Evolutionary conservation across 92 coral and sea anemone species (phyloP).

Genomic region (Bergia puertoricense): DNA sequence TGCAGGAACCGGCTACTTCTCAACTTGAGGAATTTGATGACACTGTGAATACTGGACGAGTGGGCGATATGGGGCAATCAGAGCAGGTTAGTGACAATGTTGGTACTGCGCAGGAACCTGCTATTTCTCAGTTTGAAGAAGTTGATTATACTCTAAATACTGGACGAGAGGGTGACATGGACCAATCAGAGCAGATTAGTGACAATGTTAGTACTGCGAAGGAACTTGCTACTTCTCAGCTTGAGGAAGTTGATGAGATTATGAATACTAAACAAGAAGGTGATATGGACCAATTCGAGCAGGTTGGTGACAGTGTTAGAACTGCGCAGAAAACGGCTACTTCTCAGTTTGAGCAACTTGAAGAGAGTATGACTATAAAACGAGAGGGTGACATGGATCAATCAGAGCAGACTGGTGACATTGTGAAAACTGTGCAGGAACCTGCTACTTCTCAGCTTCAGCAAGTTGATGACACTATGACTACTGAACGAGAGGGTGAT

Average conservation of each 20-base stretch:
- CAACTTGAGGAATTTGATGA: background rate
- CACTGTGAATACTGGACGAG: background rate
- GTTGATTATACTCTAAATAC: too few species aligned
- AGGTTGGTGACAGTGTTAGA: background rate
- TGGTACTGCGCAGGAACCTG: too few species aligned
- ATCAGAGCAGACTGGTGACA: background rate
- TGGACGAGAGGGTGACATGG: too few species aligned
- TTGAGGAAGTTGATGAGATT: background rate
- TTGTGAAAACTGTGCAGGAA: background rate
- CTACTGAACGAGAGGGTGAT: background rate
- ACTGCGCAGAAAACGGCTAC: too few species aligned
- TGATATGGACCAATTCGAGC: background rate
- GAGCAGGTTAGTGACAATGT: background rate
- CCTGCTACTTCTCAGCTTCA: background rate
- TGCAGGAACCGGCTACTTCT: too few species aligned
- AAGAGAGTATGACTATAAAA: background rate
- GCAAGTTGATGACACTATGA: background rate
- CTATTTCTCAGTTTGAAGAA: too few species aligned
- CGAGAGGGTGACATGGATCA: background rate
- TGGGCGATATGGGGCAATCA: background rate
- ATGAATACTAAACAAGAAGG: background rate
- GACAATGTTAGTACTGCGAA: background rate
- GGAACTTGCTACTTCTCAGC: background rate
- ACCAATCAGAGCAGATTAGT: too few species aligned
- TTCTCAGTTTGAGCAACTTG: background rate